phyloP scores from a whole-genome alignment of 2,113 vertebrate genomes.

The Otis tarda region DNA sequence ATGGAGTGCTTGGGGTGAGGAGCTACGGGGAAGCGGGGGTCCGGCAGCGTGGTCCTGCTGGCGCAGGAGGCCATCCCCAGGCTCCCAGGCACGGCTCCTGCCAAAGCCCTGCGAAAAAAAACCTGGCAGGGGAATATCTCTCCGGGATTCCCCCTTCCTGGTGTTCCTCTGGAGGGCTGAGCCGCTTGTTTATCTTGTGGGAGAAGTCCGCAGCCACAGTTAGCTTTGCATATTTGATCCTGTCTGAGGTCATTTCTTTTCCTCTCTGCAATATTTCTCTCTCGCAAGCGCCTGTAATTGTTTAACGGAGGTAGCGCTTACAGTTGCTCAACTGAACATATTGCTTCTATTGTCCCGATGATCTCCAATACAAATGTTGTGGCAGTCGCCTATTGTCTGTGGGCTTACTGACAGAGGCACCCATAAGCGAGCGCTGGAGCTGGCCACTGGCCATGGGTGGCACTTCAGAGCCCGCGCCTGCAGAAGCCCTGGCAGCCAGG shows the following conservation, averaged over 20 bases:
- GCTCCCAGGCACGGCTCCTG: neutral
- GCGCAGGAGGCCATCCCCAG: neutral
- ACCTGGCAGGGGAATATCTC: neutral
- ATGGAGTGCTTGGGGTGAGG: neutral
- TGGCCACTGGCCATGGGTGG: neutral
- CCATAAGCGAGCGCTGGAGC: neutral
- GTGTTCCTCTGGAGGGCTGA: neutral
- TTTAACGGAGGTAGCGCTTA: slow-evolving; percentile 1
- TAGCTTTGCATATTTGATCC: slow-evolving; percentile 58
- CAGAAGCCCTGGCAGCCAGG: neutral
- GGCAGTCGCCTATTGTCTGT: neutral
- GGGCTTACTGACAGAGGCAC: neutral
- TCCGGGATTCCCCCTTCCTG: neutral
- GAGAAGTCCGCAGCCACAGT: slow-evolving; percentile 36
- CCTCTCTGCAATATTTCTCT: slow-evolving; percentile 30
- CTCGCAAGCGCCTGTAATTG: neutral
- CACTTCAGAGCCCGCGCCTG: neutral
- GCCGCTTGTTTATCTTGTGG: slow-evolving; percentile 54
- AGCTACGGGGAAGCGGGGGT: too few relatives aligned
- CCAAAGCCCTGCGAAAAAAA: neutral
- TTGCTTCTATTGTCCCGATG: neutral
- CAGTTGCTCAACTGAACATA: neutral
- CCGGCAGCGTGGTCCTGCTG: neutral
- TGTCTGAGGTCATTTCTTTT: slow-evolving; percentile 56
- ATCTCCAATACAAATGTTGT: neutral